phyloP scores from a whole-genome alignment of 2,797 vertebrate species.

The Tauraco hartlaubi region DNA sequence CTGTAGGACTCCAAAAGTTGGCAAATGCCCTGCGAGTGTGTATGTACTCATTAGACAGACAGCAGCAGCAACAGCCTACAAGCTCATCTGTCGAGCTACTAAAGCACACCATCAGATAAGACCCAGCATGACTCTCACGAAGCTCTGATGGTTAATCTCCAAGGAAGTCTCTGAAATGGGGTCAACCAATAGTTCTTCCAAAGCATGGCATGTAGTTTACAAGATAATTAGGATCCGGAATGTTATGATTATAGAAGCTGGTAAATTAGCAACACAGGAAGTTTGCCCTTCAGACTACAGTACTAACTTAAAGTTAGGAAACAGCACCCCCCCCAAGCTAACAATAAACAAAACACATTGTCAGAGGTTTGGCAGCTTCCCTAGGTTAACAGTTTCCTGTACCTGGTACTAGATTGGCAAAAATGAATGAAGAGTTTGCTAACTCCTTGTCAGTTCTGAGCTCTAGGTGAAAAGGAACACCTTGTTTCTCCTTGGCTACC shows the following conservation, averaged over 20 bases:
- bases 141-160: not conserved
- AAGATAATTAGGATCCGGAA: constrained; percentile 41
- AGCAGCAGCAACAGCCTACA: not conserved
- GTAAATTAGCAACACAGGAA: constrained; percentile 7
- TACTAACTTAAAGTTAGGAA: not conserved
- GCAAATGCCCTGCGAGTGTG: not conserved
- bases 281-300: not conserved
- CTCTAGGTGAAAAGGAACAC: not conserved
- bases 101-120: not conserved
- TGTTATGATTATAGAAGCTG: not conserved
- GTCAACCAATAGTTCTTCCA: constrained; percentile 25
- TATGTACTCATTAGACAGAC: not conserved
- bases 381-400: not conserved
- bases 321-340: not conserved
- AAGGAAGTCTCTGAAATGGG: constrained; percentile 41
- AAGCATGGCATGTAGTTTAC: constrained; percentile 22
- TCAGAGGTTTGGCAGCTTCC: not conserved
- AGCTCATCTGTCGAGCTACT: not conserved
- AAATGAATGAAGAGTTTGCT: fast-evolving
- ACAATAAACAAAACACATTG: not conserved
- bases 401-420: fast-evolving
- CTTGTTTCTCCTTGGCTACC: not conserved
- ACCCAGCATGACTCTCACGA: not conserved
- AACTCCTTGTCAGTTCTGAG: not conserved
- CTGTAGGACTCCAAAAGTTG: not conserved